Conservation (phyloP, 2,888 invertebrate species). For the Acanthococcus lagerstroemiae region DNA sequence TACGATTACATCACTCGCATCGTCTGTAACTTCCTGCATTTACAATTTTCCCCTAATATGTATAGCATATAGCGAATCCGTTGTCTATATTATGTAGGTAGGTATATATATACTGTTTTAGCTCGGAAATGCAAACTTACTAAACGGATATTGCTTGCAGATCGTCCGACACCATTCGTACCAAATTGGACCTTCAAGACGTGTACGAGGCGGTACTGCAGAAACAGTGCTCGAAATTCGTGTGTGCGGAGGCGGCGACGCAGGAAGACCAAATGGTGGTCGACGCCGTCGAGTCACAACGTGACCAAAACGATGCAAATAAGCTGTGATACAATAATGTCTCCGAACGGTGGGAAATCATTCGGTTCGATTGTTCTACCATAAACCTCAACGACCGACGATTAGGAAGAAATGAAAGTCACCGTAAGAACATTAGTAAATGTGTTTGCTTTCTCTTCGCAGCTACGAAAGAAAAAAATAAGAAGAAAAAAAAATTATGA, state of each 20-base stretch:
- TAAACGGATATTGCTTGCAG: too few relatives aligned
- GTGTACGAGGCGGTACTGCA: slow-evolving; percentile 5
- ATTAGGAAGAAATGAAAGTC: slow-evolving; percentile 26
- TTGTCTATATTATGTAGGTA: too few relatives aligned
- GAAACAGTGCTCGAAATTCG: slow-evolving; percentile 8
- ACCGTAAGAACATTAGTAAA: slow-evolving; percentile 20
- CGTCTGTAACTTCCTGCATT: too few relatives aligned
- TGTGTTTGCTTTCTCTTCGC: slow-evolving; percentile 21
- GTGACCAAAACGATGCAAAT: neutral
- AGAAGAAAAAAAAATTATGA: neutral
- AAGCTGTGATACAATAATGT: neutral
- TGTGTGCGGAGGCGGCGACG: neutral
- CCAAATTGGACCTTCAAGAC: slow-evolving; percentile 13
- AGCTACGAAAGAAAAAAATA: neutral
- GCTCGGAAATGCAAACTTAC: too few relatives aligned
- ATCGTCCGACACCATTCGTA: slow-evolving; percentile 12
- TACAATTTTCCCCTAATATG: too few relatives aligned
- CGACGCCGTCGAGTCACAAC: neutral
- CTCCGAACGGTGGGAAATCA: too few relatives aligned
- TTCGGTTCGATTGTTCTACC: slow-evolving; percentile 1
- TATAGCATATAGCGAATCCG: too few relatives aligned
- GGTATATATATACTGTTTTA: too few relatives aligned
- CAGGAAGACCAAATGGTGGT: slow-evolving; percentile 11
- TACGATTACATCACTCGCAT: too few relatives aligned
- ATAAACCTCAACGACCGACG: slow-evolving; percentile 23